These are phyloP conservation scores for Idaea aversata DNA, from an alignment of 2,888 invertebrate species.

Conservation along the genomic window DNA sequence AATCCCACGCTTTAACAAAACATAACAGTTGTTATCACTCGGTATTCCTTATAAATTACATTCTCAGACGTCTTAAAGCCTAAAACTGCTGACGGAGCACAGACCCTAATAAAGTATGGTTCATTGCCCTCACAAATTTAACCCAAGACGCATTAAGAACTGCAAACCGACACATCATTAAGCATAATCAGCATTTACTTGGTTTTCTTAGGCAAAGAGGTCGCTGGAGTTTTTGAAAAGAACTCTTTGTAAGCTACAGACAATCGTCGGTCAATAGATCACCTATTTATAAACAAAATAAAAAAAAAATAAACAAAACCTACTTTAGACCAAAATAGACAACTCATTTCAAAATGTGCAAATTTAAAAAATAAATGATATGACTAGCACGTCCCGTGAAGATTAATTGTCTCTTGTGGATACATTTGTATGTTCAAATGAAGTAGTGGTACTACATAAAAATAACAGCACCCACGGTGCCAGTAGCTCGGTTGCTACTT, in stretches of 20 bases:
- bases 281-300: no score
- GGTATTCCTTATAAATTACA: neutral
- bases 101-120: neutral
- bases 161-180: conserved; percentile 3
- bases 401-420: no score
- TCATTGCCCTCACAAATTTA: conserved; percentile 1
- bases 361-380: no score
- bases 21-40: neutral
- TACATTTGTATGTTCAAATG: no score
- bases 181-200: conserved; percentile 5
- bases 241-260: neutral
- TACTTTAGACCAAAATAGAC: no score
- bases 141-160: conserved; percentile 1
- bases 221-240: neutral
- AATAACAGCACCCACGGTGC: no score
- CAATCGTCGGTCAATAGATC: no score
- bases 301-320: no score
- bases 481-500: no score
- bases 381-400: no score
- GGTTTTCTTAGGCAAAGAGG: neutral
- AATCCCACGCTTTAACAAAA: neutral
- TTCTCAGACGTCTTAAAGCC: conserved; percentile 1
- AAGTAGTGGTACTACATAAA: no score
- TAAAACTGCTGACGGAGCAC: neutral
- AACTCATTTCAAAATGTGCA: no score